phyloP scores from a whole-genome alignment of 2,797 vertebrate species.

The Clarias platycephalus region DNA sequence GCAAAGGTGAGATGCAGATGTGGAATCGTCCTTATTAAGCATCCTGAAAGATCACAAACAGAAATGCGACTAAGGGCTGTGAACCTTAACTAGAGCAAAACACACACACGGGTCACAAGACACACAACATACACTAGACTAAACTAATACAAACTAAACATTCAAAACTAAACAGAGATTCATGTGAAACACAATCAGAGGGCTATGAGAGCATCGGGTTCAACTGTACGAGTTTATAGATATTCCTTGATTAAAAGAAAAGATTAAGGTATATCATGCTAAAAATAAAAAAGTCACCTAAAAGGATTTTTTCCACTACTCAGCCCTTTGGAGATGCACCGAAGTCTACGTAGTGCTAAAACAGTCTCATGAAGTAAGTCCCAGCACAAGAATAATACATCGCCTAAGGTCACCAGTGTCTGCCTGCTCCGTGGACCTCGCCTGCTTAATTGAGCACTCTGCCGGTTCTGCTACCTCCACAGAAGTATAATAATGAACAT shows the following conservation, averaged over 20 bases:
- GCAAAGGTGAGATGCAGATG: no score
- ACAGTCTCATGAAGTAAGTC: background rate
- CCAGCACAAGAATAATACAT: constrained; percentile 20
- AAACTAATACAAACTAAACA: no score
- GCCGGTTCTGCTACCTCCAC: constrained; percentile 13
- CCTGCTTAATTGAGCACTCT: constrained; percentile 27
- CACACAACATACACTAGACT: no score
- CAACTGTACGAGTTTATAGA: background rate
- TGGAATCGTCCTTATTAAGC: no score
- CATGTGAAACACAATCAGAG: no score
- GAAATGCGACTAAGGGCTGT: no score
- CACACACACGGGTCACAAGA: no score
- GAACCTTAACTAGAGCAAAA: no score
- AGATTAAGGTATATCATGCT: background rate
- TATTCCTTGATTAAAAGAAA: background rate
- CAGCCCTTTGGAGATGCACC: background rate
- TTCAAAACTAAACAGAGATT: no score
- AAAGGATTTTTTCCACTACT: background rate
- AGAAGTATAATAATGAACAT: constrained; percentile 36
- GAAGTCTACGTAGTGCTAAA: background rate
- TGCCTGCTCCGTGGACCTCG: constrained; percentile 10
- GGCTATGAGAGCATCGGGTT: background rate
- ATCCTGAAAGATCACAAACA: no score
- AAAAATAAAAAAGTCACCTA: background rate
- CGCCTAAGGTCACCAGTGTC: constrained; percentile 17